phyloP scores from a whole-genome alignment of 2,888 invertebrate genomes.

The Apamea sordens region DNA sequence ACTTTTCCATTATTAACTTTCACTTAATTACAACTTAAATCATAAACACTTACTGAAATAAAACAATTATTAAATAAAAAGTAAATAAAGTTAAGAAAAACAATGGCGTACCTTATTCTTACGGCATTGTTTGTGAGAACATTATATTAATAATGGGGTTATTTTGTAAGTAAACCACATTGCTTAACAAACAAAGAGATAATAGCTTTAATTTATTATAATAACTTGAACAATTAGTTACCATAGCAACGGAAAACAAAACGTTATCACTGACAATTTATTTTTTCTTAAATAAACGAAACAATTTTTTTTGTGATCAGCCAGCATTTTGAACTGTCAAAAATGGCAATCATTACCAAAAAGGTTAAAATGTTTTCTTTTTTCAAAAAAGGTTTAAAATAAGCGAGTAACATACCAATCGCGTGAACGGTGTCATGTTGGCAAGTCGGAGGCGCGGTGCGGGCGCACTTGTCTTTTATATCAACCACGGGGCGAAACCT shows the following conservation, averaged over 20 bases:
- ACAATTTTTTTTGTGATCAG: neutral
- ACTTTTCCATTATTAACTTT: slow-evolving; percentile 68
- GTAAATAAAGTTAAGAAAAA: neutral
- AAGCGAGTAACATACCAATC: slow-evolving; percentile 84
- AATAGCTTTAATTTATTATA: neutral
- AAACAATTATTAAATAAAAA: slow-evolving; percentile 43
- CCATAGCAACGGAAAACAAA: slow-evolving; percentile 11
- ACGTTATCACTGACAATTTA: neutral
- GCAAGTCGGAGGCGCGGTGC: slow-evolving; percentile 87
- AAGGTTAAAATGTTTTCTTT: slow-evolving; percentile 16
- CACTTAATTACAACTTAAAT: slow-evolving; percentile 53
- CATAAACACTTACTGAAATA: slow-evolving; percentile 57
- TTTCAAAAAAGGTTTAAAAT: slow-evolving; percentile 61
- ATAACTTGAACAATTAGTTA: neutral
- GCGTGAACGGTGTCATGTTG: slow-evolving; percentile 84
- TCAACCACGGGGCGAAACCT: slow-evolving; percentile 80
- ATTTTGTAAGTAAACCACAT: slow-evolving; percentile 4
- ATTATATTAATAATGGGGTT: neutral
- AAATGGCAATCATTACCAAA: slow-evolving; percentile 15
- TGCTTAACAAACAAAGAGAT: slow-evolving; percentile 18
- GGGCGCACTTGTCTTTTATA: slow-evolving; percentile 84
- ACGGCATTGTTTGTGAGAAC: neutral
- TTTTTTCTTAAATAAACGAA: neutral
- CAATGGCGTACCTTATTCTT: slow-evolving; percentile 4
- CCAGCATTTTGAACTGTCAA: slow-evolving; percentile 1